A percentile compares a stretch with the other conserved stretches of the same genome.
Evolutionary conservation across 2,888 invertebrate species (phyloP).

Genomic region (Limnephilus lunatus): DNA sequence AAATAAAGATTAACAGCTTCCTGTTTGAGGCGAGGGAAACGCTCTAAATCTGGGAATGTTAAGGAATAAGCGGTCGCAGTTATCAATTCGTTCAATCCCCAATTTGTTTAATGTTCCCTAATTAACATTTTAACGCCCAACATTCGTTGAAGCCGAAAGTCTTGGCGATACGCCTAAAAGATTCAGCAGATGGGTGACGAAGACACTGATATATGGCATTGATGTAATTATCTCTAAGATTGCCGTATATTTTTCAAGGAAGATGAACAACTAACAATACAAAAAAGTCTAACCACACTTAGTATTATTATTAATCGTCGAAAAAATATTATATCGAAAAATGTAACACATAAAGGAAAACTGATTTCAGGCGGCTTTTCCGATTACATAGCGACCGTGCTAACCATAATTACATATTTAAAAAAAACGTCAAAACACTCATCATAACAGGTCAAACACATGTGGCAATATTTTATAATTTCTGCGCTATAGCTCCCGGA

Average conservation of each 20-base stretch:
- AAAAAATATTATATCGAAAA: background rate
- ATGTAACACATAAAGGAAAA: no score
- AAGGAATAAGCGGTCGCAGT: background rate
- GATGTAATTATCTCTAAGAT: background rate
- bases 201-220: background rate
- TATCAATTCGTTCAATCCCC: background rate
- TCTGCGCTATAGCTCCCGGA: no score
- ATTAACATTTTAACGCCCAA: background rate
- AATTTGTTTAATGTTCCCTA: background rate
- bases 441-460: no score
- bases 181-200: background rate
- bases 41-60: background rate
- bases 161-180: slow-evolving; percentile 2
- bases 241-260: background rate
- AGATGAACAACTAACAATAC: background rate
- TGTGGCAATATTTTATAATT: no score
- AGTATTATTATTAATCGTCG: no score
- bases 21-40: background rate
- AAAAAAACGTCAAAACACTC: no score
- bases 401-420: no score
- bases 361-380: no score
- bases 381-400: no score
- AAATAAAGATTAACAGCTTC: background rate
- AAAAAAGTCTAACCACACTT: no score
- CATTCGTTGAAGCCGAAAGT: background rate